A percentile compares a stretch with the other conserved stretches of the same genome.
phyloP scores from a whole-genome alignment of 1,140 invertebrate genomes.

The Pogonomyrmex californicus region DNA sequence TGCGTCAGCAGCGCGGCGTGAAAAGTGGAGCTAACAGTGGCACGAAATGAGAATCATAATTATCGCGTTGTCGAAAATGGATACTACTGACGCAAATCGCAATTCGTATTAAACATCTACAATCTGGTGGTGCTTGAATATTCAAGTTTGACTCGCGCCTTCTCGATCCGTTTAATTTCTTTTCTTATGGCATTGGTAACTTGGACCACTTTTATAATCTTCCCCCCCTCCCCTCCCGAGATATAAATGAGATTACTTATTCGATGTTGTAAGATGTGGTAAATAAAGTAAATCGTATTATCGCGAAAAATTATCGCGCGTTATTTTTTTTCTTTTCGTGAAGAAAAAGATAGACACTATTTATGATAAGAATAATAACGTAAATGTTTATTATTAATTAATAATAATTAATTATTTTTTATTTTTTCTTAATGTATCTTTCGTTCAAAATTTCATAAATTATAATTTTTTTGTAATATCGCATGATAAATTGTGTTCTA shows the following conservation, averaged over 20 bases:
- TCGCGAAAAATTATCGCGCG: neutral
- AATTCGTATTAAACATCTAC: constrained; percentile 19
- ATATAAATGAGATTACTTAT: constrained; percentile 4
- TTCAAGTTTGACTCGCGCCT: neutral
- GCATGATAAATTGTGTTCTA: constrained; percentile 6
- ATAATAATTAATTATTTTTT: neutral
- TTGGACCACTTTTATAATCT: neutral
- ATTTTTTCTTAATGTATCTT: neutral
- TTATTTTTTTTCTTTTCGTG: constrained; percentile 3
- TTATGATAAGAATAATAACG: neutral
- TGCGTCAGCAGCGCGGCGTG: constrained; percentile 72
- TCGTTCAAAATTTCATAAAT: neutral
- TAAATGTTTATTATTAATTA: neutral
- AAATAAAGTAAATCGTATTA: neutral
- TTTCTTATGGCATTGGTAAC: neutral
- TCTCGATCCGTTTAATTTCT: neutral
- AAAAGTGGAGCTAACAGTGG: constrained; percentile 66
- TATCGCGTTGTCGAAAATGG: constrained; percentile 59
- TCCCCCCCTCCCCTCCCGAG: too few relatives aligned
- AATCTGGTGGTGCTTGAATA: neutral
- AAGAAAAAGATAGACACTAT: neutral
- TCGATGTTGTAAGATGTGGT: neutral
- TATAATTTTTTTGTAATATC: neutral
- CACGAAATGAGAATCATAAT: constrained; percentile 72
- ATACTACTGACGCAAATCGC: constrained; percentile 49